phyloP scores from a whole-genome alignment of 1,140 invertebrate species.

The Cotesia typhae region DNA sequence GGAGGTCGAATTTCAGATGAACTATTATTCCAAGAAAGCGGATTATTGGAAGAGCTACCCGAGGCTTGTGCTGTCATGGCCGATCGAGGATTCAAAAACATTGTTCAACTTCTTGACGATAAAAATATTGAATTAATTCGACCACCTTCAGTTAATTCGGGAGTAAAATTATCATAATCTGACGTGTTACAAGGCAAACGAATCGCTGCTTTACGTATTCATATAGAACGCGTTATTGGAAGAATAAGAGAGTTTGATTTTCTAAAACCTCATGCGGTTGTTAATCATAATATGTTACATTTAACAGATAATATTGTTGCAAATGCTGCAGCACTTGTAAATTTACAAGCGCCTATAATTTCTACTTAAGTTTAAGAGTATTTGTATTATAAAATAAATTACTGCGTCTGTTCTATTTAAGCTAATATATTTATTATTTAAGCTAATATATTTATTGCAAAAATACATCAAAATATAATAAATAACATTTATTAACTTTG shows the following conservation, averaged over 20 bases:
- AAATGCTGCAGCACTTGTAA: conserved; percentile 47
- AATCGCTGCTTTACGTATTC: conserved; percentile 59
- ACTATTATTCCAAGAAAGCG: conserved; percentile 51
- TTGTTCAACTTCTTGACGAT: conserved; percentile 42
- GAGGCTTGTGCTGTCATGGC: conserved; percentile 48
- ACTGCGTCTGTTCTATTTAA: background rate
- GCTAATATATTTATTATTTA: background rate
- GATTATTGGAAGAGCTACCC: conserved; percentile 48
- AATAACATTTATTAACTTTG: background rate
- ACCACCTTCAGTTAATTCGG: conserved; percentile 54
- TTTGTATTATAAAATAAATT: conserved; percentile 19
- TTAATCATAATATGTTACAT: conserved; percentile 46
- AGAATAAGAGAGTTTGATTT: conserved; percentile 56
- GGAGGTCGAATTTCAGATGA: conserved; percentile 55
- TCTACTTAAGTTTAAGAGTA: conserved; percentile 34
- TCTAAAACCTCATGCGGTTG: conserved; percentile 53
- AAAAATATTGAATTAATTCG: conserved; percentile 50
- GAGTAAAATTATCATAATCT: conserved; percentile 44
- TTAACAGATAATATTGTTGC: conserved; percentile 49
- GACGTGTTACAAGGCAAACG: conserved; percentile 55
- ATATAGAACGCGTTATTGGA: conserved; percentile 57
- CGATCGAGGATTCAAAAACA: conserved; percentile 58
- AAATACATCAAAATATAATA: background rate
- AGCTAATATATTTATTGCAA: background rate
- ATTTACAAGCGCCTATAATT: conserved; percentile 50